phyloP scores from a whole-genome alignment of 2,113 vertebrate species.

The Macaca nemestrina region DNA sequence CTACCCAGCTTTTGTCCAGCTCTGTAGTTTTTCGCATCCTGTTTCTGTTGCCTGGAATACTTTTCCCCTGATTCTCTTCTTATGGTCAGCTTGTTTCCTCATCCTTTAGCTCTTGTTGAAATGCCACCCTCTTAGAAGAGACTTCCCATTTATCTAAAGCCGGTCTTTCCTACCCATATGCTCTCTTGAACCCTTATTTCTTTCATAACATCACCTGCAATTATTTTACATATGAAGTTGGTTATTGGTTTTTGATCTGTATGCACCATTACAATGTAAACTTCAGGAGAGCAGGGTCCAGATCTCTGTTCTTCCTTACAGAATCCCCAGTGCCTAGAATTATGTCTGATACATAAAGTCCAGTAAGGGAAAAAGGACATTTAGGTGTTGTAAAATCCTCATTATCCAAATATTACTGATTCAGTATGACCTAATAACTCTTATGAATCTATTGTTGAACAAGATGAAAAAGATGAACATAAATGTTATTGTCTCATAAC shows the following conservation, averaged over 20 bases:
- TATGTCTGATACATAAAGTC: not conserved
- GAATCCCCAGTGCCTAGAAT: not conserved
- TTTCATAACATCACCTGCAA: not conserved
- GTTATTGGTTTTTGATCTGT: not conserved
- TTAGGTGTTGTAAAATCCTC: not conserved
- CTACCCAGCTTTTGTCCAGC: not conserved
- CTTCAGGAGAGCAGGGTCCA: not conserved
- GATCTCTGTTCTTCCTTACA: not conserved
- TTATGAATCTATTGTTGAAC: not conserved
- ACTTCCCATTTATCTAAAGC: not conserved
- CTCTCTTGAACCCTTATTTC: not conserved
- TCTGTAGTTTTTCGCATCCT: not conserved
- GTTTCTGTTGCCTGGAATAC: not conserved
- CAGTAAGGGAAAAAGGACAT: not conserved
- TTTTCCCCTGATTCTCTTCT: not conserved
- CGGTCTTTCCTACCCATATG: not conserved
- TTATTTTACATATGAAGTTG: constrained; percentile 13
- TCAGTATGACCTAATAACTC: not conserved
- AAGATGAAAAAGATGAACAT: constrained; percentile 29
- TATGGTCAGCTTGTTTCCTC: not conserved
- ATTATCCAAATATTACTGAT: not conserved
- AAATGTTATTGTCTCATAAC: not conserved
- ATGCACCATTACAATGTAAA: not conserved
- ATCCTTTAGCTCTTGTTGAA: not conserved
- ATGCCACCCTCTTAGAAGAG: not conserved